phyloP scores from a whole-genome alignment of 1,140 invertebrate species.

The Manduca sexta region DNA sequence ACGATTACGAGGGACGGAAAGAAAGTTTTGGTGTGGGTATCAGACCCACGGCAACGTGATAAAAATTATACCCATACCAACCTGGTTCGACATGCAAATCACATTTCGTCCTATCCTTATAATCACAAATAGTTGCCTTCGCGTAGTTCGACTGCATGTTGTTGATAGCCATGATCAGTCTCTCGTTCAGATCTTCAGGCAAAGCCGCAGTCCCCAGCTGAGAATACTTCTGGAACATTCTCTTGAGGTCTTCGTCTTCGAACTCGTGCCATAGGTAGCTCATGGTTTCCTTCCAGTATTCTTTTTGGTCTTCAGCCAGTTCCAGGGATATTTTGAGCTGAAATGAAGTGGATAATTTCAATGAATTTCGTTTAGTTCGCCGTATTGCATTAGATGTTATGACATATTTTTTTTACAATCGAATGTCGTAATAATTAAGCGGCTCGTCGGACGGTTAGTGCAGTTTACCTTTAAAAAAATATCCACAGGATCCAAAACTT shows the following conservation, averaged over 20 bases:
- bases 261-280: constrained; percentile 78
- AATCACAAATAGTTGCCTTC: constrained; percentile 86
- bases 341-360: constrained; percentile 23
- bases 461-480: no score
- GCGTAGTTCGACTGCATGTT: constrained; percentile 88
- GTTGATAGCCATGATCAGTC: constrained; percentile 77
- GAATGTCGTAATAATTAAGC: no score
- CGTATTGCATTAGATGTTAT: no score
- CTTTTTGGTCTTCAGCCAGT: constrained; percentile 64
- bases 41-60: background rate
- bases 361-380: no score
- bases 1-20: no score
- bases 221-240: constrained; percentile 79
- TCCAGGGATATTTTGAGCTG: constrained; percentile 58
- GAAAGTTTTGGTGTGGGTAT: no score
- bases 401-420: no score
- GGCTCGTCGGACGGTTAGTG: no score
- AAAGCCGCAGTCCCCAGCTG: constrained; percentile 81
- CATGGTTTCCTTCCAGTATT: constrained; percentile 74
- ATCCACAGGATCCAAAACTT: no score
- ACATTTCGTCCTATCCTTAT: constrained; percentile 78
- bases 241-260: constrained; percentile 74
- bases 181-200: constrained; percentile 76
- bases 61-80: constrained; percentile 29
- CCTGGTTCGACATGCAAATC: constrained; percentile 84